Percentiles rank a stretch among this genome's conserved stretches.
These are phyloP conservation scores for Toxotes jaculatrix DNA, from an alignment of 2,113 vertebrate species.

Conservation along the genomic window DNA sequence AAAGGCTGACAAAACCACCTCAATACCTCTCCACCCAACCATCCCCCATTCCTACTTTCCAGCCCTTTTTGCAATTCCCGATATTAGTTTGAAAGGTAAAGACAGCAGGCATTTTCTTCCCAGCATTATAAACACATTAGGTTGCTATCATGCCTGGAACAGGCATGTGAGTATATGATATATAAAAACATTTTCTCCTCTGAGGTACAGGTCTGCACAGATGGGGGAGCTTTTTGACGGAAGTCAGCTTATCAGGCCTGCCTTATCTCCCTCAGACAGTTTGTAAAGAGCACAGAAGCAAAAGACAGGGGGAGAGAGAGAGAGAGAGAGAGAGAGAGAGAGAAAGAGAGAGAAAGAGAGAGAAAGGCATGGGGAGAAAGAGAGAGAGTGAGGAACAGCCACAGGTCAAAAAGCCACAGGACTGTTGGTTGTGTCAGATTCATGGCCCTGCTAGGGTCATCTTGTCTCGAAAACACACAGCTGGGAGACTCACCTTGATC, in stretches of 20 bases:
- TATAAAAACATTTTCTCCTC: conserved; percentile 80
- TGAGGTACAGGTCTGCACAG: conserved; percentile 73
- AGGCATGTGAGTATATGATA: conserved; percentile 71
- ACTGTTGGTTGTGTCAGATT: conserved; percentile 65
- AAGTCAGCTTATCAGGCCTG: conserved; percentile 79
- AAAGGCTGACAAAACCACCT: conserved; percentile 39
- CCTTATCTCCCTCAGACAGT: conserved; percentile 83
- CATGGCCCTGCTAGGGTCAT: conserved; percentile 58
- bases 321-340: conserved; percentile 8
- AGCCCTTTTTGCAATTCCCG: conserved; percentile 30
- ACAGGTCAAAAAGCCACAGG: conserved; percentile 72
- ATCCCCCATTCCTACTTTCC: background rate
- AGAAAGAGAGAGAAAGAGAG: background rate
- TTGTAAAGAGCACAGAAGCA: conserved; percentile 71
- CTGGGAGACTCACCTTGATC: conserved; percentile 71
- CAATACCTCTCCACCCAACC: conserved; percentile 3
- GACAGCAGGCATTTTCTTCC: conserved; percentile 56
- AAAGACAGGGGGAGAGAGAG: conserved; percentile 24
- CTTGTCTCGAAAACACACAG: conserved; percentile 67
- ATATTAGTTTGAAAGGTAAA: conserved; percentile 61
- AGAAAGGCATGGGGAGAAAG: background rate
- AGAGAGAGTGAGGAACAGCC: conserved; percentile 50
- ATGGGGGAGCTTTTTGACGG: conserved; percentile 68
- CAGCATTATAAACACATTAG: conserved; percentile 76
- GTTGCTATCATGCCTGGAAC: conserved; percentile 71